Conservation (phyloP, 2,113 vertebrate species). For the Centropristis striata region DNA sequence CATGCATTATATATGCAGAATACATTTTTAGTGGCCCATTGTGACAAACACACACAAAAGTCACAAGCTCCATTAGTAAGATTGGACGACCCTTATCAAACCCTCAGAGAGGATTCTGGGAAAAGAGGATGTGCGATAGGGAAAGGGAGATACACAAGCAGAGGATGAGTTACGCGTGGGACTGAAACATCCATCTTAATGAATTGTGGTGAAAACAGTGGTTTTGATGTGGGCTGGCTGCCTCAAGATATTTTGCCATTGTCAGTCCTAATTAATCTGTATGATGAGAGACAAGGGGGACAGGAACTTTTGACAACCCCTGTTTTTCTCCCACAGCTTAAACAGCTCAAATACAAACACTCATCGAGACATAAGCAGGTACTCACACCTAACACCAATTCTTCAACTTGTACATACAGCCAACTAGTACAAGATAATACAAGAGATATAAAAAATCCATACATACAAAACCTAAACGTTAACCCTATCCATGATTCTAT, state of each 20-base stretch:
- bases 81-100: constrained; percentile 42
- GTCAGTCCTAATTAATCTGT: constrained; percentile 68
- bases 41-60: constrained; percentile 22
- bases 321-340: constrained; percentile 16
- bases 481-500: too few species aligned
- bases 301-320: constrained; percentile 36
- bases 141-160: constrained; percentile 21
- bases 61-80: constrained; percentile 12
- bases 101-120: constrained; percentile 31
- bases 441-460: not conserved
- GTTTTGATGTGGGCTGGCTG: constrained; percentile 53
- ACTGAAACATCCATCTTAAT: constrained; percentile 51
- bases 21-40: constrained; percentile 11
- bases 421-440: not conserved
- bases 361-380: not conserved
- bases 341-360: constrained; percentile 29
- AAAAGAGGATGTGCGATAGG: constrained; percentile 19
- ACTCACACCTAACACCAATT: not conserved
- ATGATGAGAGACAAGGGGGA: constrained; percentile 49
- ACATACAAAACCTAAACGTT: accelerated
- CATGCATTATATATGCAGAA: not conserved
- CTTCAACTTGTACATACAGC: not conserved
- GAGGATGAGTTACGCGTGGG: constrained; percentile 32
- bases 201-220: constrained; percentile 47
- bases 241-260: constrained; percentile 61